Conservation (phyloP, 2,888 invertebrate species). For the Brachynemurus nebulosus region DNA sequence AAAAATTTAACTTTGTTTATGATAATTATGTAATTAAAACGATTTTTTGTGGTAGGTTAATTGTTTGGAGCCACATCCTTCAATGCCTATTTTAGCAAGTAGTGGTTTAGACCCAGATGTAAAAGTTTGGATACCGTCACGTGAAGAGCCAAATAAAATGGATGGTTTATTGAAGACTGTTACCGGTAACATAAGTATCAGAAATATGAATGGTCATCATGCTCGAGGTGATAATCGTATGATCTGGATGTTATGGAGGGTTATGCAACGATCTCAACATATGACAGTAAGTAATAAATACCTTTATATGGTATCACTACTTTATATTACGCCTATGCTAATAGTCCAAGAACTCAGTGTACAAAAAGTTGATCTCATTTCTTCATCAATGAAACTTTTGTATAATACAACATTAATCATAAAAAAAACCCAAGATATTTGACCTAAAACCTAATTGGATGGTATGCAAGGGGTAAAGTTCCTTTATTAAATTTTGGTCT, state of each 20-base stretch:
- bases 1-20: no score
- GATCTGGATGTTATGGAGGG: conserved; percentile 30
- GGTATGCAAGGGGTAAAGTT: no score
- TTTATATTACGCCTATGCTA: no score
- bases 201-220: conserved; percentile 8
- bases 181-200: conserved; percentile 20
- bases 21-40: conserved; percentile 10
- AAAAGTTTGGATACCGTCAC: conserved; percentile 81
- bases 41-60: conserved; percentile 50
- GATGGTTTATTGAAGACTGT: conserved; percentile 35
- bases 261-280: neutral
- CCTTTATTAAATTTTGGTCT: no score
- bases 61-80: conserved; percentile 83
- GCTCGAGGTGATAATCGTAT: conserved; percentile 24
- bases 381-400: no score
- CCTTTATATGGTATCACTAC: neutral
- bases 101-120: conserved; percentile 85
- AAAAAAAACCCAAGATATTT: no score
- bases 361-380: no score
- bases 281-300: neutral
- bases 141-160: conserved; percentile 41
- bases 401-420: no score
- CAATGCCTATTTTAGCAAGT: conserved; percentile 74
- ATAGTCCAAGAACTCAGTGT: no score
- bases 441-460: no score